A percentile compares a stretch with the other conserved stretches of the same genome.
Evolutionary conservation across 2,113 vertebrate species (phyloP).

Genomic region (Mormyrus iriodes): DNA sequence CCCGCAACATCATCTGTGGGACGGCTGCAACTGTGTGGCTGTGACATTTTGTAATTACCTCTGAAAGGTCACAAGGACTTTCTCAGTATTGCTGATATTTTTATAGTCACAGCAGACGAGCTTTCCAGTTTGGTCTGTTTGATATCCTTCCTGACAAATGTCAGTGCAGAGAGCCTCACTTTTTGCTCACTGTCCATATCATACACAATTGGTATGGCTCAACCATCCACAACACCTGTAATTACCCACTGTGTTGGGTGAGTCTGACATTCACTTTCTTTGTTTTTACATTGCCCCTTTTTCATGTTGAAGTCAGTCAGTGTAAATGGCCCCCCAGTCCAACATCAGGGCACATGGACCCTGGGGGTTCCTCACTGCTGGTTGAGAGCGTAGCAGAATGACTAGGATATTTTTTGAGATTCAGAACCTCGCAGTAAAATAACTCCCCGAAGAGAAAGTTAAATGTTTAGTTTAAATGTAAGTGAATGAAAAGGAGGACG

Average conservation of each 20-base stretch:
- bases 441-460: background rate
- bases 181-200: background rate
- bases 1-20: background rate
- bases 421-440: background rate
- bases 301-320: background rate
- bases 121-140: background rate
- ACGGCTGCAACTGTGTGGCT: background rate
- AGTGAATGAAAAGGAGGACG: background rate
- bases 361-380: background rate
- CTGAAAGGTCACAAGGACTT: conserved; percentile 12
- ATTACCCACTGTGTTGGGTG: background rate
- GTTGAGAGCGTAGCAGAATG: background rate
- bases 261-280: background rate
- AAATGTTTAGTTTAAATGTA: background rate
- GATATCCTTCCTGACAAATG: background rate
- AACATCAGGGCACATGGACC: background rate
- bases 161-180: background rate
- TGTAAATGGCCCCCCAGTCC: background rate
- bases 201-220: background rate
- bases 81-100: conserved; percentile 7
- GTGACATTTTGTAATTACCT: conserved; percentile 17
- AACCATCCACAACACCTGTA: background rate
- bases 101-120: background rate
- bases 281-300: background rate
- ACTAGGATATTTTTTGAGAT: background rate